Conservation (phyloP, 1,140 invertebrate genomes). For the Aphaenogaster rudis region DNA sequence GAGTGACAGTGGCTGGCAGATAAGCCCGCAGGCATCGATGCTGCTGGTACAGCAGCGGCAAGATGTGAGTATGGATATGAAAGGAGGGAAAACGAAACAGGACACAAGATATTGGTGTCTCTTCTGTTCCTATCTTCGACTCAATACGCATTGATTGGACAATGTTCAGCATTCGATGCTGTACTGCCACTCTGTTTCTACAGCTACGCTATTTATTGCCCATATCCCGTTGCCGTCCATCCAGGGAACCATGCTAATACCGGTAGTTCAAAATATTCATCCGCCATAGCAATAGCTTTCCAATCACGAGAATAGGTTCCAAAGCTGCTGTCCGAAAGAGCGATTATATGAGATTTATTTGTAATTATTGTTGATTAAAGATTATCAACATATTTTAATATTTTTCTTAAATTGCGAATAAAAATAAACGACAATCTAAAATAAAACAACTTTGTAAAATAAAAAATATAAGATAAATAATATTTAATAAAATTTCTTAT, state of each 20-base stretch:
- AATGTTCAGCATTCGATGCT: slow-evolving; percentile 71
- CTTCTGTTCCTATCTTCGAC: neutral
- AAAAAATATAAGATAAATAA: neutral
- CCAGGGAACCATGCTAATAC: too few relatives aligned
- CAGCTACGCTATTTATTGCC: neutral
- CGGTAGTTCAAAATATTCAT: neutral
- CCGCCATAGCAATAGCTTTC: too few relatives aligned
- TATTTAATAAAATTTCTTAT: neutral
- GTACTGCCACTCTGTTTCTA: slow-evolving; percentile 62
- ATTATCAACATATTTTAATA: neutral
- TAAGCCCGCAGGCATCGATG: too few relatives aligned
- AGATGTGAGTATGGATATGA: neutral
- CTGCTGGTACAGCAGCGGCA: too few relatives aligned
- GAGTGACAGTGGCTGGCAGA: neutral
- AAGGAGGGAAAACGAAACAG: slow-evolving; percentile 12
- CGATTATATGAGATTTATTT: neutral
- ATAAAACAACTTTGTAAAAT: neutral
- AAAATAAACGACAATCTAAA: neutral
- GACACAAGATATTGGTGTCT: slow-evolving; percentile 38
- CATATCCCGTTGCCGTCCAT: too few relatives aligned
- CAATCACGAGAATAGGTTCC: too few relatives aligned
- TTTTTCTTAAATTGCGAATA: neutral
- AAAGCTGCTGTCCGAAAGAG: too few relatives aligned
- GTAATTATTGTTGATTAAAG: neutral
- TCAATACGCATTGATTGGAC: slow-evolving; percentile 83